Base-by-base conservation (phyloP, 2,113 vertebrate species). In the Eulacestoma nigropectus region DNA sequence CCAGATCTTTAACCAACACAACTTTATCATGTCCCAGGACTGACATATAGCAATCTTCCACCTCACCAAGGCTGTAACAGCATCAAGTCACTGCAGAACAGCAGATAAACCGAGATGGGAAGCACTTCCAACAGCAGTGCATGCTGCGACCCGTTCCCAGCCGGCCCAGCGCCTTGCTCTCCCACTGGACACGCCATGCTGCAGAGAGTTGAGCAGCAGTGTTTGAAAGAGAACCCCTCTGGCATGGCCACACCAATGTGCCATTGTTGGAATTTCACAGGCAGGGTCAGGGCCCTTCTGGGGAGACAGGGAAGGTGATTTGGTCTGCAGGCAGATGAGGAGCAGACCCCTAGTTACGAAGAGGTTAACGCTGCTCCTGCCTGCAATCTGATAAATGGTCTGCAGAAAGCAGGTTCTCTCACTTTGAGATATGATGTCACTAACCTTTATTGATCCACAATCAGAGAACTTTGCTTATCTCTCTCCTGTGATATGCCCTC, bases 341-440 rank as follows among this genome's bases (percentile, higher is more conserved):
- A 86, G 44, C 65, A 91, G 75, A 33, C 47, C 70, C 8, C 64
- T 35, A 90, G 96, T 44, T 35, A 97, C 94, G 96, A 97, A 97
- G 84, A 97, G 95, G 98, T 98, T 98, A 98, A 98, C 1, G 14
- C 92, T 92, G 94, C 96, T 96, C 89, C 92, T 95, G 97, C 85
- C 96, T 95, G 91, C 83, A 95, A 97, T 98, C 98, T 99, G 98
- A 99, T 99, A 99, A 99, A 99, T 97, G 98, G 98, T 98, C 94
- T 98, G 98, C 98, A 98, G 98, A 98, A 98, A 98, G 98, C 98
- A 98, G 98, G 98, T 97, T 98, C 99, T 98, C 99, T 99, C 98
- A 99, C 99, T 98, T 98, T 99, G 99, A 99, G 99, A 99, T 99
- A 99, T 99, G 99, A 99, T 99, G 99, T 99, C 99, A 99, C 98